Evolutionary conservation across 2,113 vertebrate genomes (phyloP), one percentile per base, ranked within the genome.

Genomic region (Esox niger): DNA sequence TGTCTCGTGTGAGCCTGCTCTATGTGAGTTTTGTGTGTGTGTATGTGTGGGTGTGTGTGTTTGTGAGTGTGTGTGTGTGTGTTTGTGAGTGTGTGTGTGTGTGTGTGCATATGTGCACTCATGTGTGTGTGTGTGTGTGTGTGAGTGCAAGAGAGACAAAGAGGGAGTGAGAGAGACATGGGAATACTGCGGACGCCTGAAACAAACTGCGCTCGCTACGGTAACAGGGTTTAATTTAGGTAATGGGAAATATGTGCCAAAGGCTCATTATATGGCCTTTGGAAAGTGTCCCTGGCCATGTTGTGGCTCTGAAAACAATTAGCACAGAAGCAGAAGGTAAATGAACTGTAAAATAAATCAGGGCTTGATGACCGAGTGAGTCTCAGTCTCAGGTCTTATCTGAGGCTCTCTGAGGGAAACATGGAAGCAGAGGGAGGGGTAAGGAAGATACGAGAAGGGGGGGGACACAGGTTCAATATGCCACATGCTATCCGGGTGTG

Each of bases 271-370:
- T 73, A 77, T 71, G 71, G 78, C 70, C 69, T 79, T 73, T 77
- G 66, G 8, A 80, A 83, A 83, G 64, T 49, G 73, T 83, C 81
- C 79, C 76, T 74, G 74, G 74, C 69, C 69, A 68, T 75, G 74
- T 77, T 67, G 72, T 73, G 69, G 66, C 74, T 81, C 29, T 2
- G 68, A 81, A 84, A 84, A 81, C 79, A 79, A 81, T 84, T 84
- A 81, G 79, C 76, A 60, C 63, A 75, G 76, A 76, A 75, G 69
- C 74, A 79, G 76, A 80, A 79, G 76, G 76, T 74, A 84, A 84
- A 81, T 84, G 76, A 81, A 79, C 71, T 72, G 76, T 76, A 83
- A 35, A 74, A 75, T 74, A 81, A 74, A 81, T 75, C 71, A 68
- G 64, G 77, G 68, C 43, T 81, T 77, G 76, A 81, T 77, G 76